Percentiles rank a stretch among this genome's conserved stretches.
phyloP scores from a whole-genome alignment of 92 coral and sea anemone genomes.

The Porites divaricata region DNA sequence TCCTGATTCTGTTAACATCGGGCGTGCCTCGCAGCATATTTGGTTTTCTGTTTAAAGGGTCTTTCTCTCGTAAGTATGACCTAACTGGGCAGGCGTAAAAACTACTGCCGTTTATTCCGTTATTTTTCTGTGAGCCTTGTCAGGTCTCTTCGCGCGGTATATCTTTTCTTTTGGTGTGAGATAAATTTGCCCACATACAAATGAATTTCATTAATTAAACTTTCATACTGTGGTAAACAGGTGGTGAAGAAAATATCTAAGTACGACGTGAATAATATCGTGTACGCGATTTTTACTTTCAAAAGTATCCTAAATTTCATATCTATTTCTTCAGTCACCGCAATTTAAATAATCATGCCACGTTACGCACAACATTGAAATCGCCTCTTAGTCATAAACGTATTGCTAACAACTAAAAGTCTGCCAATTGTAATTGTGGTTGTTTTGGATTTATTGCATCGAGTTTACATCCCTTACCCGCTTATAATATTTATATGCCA shows the following conservation, averaged over 20 bases:
- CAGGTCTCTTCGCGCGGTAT: neutral
- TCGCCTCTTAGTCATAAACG: neutral
- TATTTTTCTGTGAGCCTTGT: neutral
- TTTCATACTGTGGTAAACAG: slow-evolving; percentile 60
- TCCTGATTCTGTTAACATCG: neutral
- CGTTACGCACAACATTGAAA: neutral
- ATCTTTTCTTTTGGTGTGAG: neutral
- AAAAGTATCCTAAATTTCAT: slow-evolving; percentile 25
- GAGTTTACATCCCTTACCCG: slow-evolving; percentile 3
- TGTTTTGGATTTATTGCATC: neutral
- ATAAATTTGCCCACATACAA: slow-evolving; percentile 48
- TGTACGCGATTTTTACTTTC: slow-evolving; percentile 24
- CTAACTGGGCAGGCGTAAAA: neutral
- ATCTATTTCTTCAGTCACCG: neutral
- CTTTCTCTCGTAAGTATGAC: slow-evolving; percentile 12
- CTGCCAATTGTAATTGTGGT: slow-evolving; percentile 20
- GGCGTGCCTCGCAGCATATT: slow-evolving; percentile 34
- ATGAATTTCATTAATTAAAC: slow-evolving; percentile 65
- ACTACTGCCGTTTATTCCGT: neutral
- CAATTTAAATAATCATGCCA: neutral
- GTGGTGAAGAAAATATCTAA: slow-evolving; percentile 40
- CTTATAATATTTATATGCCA: neutral
- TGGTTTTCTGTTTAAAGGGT: slow-evolving; percentile 5
- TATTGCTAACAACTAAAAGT: slow-evolving; percentile 1
- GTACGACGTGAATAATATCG: slow-evolving; percentile 10